Conservation (phyloP, 2,797 vertebrate genomes). For the Glyptemys insculpta region DNA sequence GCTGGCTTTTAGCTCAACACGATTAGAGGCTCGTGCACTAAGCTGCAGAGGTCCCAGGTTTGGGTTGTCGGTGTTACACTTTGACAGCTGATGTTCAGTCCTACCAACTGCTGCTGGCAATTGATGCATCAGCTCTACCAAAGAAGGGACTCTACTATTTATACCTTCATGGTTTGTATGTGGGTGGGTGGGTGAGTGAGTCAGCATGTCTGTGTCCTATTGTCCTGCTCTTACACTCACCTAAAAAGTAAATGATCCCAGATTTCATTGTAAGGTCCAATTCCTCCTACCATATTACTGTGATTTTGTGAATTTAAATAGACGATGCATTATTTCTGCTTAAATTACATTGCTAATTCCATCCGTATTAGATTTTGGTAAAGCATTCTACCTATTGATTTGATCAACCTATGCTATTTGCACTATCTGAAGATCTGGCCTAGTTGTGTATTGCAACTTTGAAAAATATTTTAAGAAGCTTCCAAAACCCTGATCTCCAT, state of each 20-base stretch:
- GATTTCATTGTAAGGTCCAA: background rate
- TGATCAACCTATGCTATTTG: background rate
- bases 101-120: conserved; percentile 20
- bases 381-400: background rate
- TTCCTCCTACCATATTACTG: background rate
- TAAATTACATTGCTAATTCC: background rate
- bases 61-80: too few relatives aligned
- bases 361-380: background rate
- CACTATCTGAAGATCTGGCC: background rate
- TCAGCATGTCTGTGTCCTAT: background rate
- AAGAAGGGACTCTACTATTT: background rate
- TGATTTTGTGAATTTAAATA: conserved; percentile 26
- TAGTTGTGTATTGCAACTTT: background rate
- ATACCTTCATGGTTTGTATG: background rate
- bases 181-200: background rate
- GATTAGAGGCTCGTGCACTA: too few relatives aligned
- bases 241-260: conserved; percentile 5
- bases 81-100: background rate
- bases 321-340: background rate
- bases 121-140: background rate
- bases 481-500: background rate
- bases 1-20: too few relatives aligned
- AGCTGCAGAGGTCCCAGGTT: too few relatives aligned
- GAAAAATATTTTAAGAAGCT: background rate
- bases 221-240: background rate